These are phyloP conservation scores for Protodeltote pygarga DNA, from an alignment of 2,888 invertebrate genomes.

Conservation along the genomic window DNA sequence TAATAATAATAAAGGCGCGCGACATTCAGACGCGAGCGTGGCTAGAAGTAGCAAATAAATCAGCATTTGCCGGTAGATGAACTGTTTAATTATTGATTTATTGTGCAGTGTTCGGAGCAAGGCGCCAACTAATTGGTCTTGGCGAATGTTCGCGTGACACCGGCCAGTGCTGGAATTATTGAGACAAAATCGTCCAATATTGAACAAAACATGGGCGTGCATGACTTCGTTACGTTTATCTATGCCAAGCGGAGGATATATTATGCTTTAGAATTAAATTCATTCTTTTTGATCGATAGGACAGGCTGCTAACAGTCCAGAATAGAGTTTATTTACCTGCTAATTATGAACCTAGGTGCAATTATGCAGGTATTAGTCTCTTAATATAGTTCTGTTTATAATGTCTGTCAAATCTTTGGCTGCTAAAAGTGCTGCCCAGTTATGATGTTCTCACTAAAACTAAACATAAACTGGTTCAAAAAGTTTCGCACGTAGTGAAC, in stretches of 20 bases:
- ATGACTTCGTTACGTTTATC: slow-evolving; percentile 76
- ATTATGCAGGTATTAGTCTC: background rate
- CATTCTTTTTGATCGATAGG: slow-evolving; percentile 26
- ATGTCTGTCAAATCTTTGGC: slow-evolving; percentile 56
- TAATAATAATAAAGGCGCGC: slow-evolving; percentile 49
- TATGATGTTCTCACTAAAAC: slow-evolving; percentile 25
- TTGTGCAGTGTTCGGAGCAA: slow-evolving; percentile 66
- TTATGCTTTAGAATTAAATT: slow-evolving; percentile 36
- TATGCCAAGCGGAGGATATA: slow-evolving; percentile 37
- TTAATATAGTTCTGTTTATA: background rate
- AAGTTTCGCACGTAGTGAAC: slow-evolving; percentile 70
- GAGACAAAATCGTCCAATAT: slow-evolving; percentile 79
- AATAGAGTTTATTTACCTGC: too few species aligned
- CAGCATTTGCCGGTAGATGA: slow-evolving; percentile 84
- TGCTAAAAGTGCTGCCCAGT: slow-evolving; percentile 60
- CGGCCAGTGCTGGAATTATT: slow-evolving; percentile 71
- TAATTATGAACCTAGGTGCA: background rate
- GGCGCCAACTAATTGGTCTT: slow-evolving; percentile 83
- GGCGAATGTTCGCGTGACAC: slow-evolving; percentile 81
- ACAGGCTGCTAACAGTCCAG: too few species aligned
- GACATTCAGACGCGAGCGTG: slow-evolving; percentile 71
- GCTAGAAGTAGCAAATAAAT: slow-evolving; percentile 80
- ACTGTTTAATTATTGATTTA: slow-evolving; percentile 86
- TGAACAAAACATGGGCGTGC: slow-evolving; percentile 68
- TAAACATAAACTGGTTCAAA: slow-evolving; percentile 58